phyloP scores from a whole-genome alignment of 2,797 vertebrate genomes.

The Delichon dasypus region DNA sequence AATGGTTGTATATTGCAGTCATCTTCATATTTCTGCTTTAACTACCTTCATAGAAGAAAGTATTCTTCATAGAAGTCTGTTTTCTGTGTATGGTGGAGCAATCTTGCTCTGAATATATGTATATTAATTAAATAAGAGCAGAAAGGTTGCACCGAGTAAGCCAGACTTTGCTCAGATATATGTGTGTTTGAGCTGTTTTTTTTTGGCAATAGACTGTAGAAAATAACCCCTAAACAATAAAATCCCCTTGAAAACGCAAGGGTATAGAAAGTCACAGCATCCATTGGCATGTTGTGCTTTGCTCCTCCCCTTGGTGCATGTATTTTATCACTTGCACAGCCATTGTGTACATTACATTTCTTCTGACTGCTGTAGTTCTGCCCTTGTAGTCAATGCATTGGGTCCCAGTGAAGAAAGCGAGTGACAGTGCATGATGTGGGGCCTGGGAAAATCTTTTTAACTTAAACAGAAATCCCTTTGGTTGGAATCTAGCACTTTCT shows the following conservation, averaged over 20 bases:
- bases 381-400: not conserved
- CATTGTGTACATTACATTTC: not conserved
- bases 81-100: not conserved
- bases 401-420: not conserved
- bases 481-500: not conserved
- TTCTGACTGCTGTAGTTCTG: not conserved
- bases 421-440: not conserved
- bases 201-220: not conserved
- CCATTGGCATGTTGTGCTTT: not conserved
- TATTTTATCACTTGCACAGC: not conserved
- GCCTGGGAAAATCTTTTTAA: not conserved
- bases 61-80: not conserved
- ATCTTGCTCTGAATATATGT: not conserved
- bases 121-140: not conserved
- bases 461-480: not conserved
- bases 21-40: not conserved
- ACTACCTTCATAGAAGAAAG: not conserved
- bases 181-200: not conserved
- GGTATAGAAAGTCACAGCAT: not conserved
- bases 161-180: not conserved
- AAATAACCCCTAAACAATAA: not conserved
- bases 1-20: not conserved
- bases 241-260: not conserved
- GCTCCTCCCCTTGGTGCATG: not conserved
- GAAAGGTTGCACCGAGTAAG: not conserved